Conservation (phyloP, 2,113 vertebrate species). For the Talpa occidentalis region DNA sequence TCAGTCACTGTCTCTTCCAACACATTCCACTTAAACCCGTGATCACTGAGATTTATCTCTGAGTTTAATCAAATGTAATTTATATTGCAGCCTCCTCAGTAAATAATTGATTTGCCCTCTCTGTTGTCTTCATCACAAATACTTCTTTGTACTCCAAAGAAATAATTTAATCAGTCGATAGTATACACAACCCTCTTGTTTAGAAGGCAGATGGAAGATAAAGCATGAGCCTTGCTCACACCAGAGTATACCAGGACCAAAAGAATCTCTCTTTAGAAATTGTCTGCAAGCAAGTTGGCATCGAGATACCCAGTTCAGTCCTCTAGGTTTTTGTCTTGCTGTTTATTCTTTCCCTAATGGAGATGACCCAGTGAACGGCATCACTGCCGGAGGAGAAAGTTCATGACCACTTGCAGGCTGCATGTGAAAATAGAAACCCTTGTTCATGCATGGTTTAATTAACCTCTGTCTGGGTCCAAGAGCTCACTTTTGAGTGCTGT, state of each 20-base stretch:
- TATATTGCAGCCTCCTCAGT: constrained; percentile 77
- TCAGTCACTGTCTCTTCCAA: constrained; percentile 82
- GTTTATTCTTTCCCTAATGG: neutral
- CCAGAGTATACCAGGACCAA: constrained; percentile 28
- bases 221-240: constrained; percentile 55
- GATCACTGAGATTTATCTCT: constrained; percentile 83
- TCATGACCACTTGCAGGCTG: neutral
- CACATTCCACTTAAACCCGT: constrained; percentile 65
- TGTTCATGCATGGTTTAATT: constrained; percentile 62
- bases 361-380: constrained; percentile 27
- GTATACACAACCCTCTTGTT: constrained; percentile 59
- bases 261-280: constrained; percentile 59
- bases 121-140: constrained; percentile 74
- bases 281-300: constrained; percentile 42
- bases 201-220: constrained; percentile 71
- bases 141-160: constrained; percentile 74
- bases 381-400: neutral
- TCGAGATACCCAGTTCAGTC: constrained; percentile 38
- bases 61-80: constrained; percentile 87
- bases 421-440: constrained; percentile 2
- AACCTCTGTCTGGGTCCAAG: constrained; percentile 25
- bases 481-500: neutral
- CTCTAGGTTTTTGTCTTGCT: neutral
- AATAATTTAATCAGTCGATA: constrained; percentile 78
- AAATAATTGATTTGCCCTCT: constrained; percentile 82